Base-by-base conservation (phyloP, 2,113 vertebrate genomes). In the Gracilinanus agilis region DNA sequence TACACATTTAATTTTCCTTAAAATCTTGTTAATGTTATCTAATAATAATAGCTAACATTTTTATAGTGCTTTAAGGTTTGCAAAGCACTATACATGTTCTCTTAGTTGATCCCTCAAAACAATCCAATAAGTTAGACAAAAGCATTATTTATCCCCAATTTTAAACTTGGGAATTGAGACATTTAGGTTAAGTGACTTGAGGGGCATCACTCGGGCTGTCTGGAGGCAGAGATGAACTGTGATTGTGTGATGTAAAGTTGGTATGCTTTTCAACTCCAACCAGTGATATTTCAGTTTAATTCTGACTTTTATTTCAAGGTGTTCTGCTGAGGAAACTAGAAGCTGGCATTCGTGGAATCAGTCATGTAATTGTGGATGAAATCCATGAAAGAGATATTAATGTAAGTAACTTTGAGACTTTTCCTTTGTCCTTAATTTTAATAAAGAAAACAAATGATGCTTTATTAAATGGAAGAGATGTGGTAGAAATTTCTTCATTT, bases 351-450 rank as follows among this genome's bases (percentile, higher is more conserved):
- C 97, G 99, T 90, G 99, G 99, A 89, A 99, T 99, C 97, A 99
- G 99, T 93, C 99, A 99, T 24, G 99, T 99, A 25, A 99, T 99
- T 93, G 99, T 99, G 10, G 99, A 99, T 94, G 99, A 99, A 98
- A 99, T 99, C 97, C 99, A 99, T 0, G 99, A 99, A 98, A 98
- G 99, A 97, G 99, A 99, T 97, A 99, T 99, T 93, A 99, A 99
- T 9, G 99, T 99, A 98, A 99, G 99, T 99, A 91, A 88, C 11
- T 67, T 89, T 54, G 19, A 53, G 21, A 53, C 5, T 93, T 49
- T 75, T 40, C n/a, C 16, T 19, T 40, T 7, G 40, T 83, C n/a
- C 7, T 40, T 0, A 40, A 40, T 19, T 83, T 83, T 40, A 23
- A 40, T 34, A 83, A 83, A 83, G n/a, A 40, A 40, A 83, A 83